Evolutionary conservation across 2,797 vertebrate species (phyloP), one percentile per base, ranked within the genome.

Genomic region (Loris lydekkerianus): DNA sequence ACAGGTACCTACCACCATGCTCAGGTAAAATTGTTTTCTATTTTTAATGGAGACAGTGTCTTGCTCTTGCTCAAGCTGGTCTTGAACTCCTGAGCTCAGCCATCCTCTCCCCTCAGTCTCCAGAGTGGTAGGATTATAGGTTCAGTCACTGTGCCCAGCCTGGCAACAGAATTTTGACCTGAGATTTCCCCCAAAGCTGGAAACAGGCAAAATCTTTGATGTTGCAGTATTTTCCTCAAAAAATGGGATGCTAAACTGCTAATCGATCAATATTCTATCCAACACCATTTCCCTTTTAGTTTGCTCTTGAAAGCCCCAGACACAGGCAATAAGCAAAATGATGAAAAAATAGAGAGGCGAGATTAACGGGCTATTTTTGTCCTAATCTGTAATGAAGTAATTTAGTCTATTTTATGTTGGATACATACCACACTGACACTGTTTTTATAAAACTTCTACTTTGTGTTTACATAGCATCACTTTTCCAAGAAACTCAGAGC

Each of bases 361-460:
- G 67, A 87, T 94, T 80, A 73, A 83, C 37, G 58, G 77, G 37
- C 29, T 94, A 58, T 93, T 95, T 96, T 96, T 93, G 72, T 89
- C 56, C 53, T 49, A 73, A 34, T 77, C 67, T 40, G 40, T 85
- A 83, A 75, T n/a, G 70, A 96, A 94, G 91, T 82, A 82, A 92
- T 73, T 94, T 90, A n/a, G 14, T 81, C 69, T 65, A 63, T 82
- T 95, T 97, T 94, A 69, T 91, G n/a, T 65, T 93, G 87, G 87
- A 58, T 95, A 93, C 93, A 93, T 95, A 94, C 49, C 87, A 96
- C 63, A 82, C n/a, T 82, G 93, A 85, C 86, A 95, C 15, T 91
- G 43, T 91, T 93, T 93, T 89, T 70, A 92, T 86, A 83, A 82
- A 65, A 70, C 49, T 85, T 96, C 82, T 88, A 53, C 61, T 78